Percentiles rank a stretch among this genome's conserved stretches.
Conservation (phyloP, 2,888 invertebrate species). For the Digitonthophagus gazella region DNA sequence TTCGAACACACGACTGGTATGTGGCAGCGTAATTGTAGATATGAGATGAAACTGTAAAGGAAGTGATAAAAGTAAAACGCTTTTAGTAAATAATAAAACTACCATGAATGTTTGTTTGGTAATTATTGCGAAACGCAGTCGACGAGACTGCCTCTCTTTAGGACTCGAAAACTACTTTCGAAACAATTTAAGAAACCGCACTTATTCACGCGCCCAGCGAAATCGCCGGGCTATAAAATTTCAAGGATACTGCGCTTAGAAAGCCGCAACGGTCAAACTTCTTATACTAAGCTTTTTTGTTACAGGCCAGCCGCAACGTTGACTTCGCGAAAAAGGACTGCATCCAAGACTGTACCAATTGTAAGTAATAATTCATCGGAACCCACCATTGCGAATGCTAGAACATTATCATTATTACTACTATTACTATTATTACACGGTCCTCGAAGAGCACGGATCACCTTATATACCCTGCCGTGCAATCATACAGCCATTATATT, state of each 20-base stretch:
- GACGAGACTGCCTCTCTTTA: not conserved
- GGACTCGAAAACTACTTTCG: not conserved
- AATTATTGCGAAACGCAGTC: not conserved
- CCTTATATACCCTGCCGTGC: not conserved
- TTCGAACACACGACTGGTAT: not conserved
- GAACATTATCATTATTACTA: conserved; percentile 14
- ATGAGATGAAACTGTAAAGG: not conserved
- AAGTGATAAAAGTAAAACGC: not conserved
- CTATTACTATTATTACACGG: not conserved
- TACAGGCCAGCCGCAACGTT: conserved; percentile 19
- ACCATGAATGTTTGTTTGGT: not conserved
- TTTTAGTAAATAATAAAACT: not conserved
- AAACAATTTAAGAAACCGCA: not conserved
- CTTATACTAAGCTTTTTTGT: conserved; percentile 12
- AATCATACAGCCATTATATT: not conserved
- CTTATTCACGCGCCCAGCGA: not conserved
- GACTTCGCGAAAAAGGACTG: conserved; percentile 18
- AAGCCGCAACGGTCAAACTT: not conserved
- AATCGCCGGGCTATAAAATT: not conserved
- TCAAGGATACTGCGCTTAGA: not conserved
- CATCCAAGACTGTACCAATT: conserved; percentile 26
- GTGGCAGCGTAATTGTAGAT: not conserved
- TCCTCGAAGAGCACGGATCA: not conserved
- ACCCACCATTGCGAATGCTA: not conserved
- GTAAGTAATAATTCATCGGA: conserved; percentile 23